Conservation (phyloP, 2,113 vertebrate genomes). For the Muscicapa adusta region DNA sequence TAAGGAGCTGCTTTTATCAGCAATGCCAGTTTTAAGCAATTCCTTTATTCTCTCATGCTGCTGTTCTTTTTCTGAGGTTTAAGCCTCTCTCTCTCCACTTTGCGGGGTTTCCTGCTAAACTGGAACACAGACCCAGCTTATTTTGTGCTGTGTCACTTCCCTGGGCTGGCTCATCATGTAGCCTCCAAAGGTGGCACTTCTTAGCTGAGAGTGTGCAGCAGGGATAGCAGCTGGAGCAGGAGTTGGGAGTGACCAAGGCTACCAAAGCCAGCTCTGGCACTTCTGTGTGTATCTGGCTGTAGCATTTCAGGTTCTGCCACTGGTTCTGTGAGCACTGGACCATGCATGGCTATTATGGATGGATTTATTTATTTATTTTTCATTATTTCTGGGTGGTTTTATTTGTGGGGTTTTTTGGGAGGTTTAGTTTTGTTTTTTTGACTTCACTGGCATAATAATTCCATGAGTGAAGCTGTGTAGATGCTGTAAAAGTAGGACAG, state of each 20-base stretch:
- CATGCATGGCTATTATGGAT: neutral
- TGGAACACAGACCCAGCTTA: neutral
- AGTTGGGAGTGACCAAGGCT: accelerated
- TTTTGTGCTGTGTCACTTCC: accelerated
- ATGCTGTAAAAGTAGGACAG: neutral
- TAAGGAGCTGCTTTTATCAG: neutral
- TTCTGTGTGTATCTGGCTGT: neutral
- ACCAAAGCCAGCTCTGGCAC: neutral
- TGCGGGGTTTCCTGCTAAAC: neutral
- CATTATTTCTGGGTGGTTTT: neutral
- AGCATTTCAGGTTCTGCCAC: neutral
- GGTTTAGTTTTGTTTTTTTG: neutral
- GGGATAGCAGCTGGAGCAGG: neutral
- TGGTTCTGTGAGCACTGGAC: accelerated
- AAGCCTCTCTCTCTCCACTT: neutral
- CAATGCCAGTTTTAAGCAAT: neutral
- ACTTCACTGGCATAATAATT: neutral
- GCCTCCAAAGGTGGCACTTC: neutral
- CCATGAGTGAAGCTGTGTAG: neutral
- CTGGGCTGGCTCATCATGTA: accelerated
- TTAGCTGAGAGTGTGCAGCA: neutral
- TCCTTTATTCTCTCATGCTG: neutral
- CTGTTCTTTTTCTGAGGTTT: neutral
- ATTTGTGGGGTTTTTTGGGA: accelerated
- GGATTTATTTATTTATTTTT: neutral